These are phyloP conservation scores for Cebus imitator DNA, from an alignment of 2,113 vertebrate genomes.

Conservation along the genomic window DNA sequence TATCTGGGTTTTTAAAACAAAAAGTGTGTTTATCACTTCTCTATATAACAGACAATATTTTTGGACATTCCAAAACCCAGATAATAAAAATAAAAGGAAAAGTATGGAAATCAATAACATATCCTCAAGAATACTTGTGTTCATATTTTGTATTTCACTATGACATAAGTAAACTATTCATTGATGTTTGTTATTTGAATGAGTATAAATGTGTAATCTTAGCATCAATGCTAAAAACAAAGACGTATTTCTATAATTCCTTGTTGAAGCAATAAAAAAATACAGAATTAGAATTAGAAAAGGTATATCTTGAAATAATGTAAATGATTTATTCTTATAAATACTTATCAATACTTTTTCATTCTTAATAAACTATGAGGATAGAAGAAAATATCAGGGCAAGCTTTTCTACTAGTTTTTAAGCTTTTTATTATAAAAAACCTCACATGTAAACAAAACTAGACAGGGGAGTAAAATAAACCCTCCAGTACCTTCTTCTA, in stretches of 20 bases:
- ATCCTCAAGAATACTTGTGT: neutral
- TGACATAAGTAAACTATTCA: neutral
- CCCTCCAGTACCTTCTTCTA: neutral
- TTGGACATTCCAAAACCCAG: neutral
- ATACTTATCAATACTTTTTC: neutral
- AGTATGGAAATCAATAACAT: neutral
- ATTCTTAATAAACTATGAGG: neutral
- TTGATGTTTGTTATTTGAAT: neutral
- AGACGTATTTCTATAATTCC: neutral
- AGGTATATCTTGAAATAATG: neutral
- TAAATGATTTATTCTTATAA: neutral
- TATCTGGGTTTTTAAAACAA: neutral
- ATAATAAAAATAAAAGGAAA: constrained; percentile 5
- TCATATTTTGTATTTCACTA: neutral
- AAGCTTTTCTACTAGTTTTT: neutral
- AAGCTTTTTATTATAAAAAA: neutral
- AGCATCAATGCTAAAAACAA: neutral
- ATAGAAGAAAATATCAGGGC: neutral
- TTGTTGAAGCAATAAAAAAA: neutral
- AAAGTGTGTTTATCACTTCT: neutral
- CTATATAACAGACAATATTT: neutral
- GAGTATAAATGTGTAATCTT: neutral
- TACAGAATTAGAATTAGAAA: neutral
- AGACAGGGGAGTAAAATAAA: neutral
- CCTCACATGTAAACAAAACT: neutral